Conservation (phyloP, 2,888 invertebrate species). For the Noctua janthina region DNA sequence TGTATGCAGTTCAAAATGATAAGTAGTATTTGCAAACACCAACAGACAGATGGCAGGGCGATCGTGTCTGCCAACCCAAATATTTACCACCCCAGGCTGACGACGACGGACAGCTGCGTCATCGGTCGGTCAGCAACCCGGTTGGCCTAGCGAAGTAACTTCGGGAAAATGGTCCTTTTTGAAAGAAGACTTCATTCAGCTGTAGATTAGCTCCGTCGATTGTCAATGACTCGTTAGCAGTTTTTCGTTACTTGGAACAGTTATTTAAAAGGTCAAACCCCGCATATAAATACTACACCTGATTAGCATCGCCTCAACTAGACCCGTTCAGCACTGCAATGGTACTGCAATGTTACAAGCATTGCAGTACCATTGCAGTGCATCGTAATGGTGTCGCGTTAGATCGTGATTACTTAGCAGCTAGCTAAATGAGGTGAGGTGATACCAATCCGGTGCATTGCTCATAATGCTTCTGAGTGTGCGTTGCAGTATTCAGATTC, state of each 20-base stretch:
- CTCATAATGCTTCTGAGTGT: not conserved
- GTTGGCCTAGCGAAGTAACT: constrained; percentile 13
- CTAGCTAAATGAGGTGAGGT: not conserved
- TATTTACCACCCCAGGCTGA: constrained; percentile 41
- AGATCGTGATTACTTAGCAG: not conserved
- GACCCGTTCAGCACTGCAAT: not conserved
- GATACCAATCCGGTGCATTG: not conserved
- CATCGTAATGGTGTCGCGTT: not conserved
- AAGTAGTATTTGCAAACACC: constrained; percentile 30
- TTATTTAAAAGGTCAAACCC: not conserved
- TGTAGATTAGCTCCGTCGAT: not conserved
- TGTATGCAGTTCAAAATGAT: constrained; percentile 11
- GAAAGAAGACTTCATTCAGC: not conserved
- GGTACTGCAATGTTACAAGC: not conserved
- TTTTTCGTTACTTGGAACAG: not conserved
- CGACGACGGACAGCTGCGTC: constrained; percentile 19
- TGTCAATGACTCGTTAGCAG: not conserved
- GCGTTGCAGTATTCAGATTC: not conserved
- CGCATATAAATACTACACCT: not conserved
- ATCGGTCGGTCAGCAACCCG: constrained; percentile 48
- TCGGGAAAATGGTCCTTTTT: not conserved
- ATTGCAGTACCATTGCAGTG: no score
- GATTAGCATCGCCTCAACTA: not conserved
- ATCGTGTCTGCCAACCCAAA: constrained; percentile 43
- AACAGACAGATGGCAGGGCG: constrained; percentile 35